These are phyloP conservation scores for Festucalex cinctus DNA, from an alignment of 2,113 vertebrate genomes.

Conservation along the genomic window DNA sequence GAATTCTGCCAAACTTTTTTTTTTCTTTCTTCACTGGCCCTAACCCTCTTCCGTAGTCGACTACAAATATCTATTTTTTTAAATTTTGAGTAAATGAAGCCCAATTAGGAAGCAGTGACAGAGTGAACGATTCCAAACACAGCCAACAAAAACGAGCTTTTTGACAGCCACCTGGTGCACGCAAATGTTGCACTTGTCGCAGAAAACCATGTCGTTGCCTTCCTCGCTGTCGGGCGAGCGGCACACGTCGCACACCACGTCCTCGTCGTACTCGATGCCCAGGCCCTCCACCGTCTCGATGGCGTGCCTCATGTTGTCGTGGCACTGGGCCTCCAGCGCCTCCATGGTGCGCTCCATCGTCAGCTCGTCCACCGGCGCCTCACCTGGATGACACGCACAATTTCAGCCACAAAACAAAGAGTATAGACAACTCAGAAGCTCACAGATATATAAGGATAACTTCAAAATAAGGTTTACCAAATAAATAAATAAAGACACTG, in stretches of 20 bases:
- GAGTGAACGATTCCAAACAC: background rate
- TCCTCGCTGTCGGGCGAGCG: slow-evolving; percentile 96
- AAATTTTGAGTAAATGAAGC: too few relatives aligned
- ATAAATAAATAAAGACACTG: too few relatives aligned
- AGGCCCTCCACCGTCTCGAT: slow-evolving; percentile 95
- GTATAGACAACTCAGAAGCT: too few relatives aligned
- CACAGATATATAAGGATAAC: too few relatives aligned
- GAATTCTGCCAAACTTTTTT: too few relatives aligned
- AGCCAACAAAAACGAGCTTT: too few relatives aligned
- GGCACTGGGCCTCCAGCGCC: slow-evolving; percentile 89
- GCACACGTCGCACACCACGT: slow-evolving; percentile 98
- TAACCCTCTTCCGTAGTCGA: too few relatives aligned
- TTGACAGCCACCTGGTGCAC: slow-evolving; percentile 85
- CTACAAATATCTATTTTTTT: too few relatives aligned
- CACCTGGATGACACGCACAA: slow-evolving; percentile 68
- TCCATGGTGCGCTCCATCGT: slow-evolving; percentile 93
- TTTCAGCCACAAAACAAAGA: background rate
- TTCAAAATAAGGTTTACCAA: too few relatives aligned
- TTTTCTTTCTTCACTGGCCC: too few relatives aligned
- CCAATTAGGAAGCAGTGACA: too few relatives aligned
- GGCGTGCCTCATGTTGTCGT: slow-evolving; percentile 95
- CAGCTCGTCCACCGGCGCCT: slow-evolving; percentile 82
- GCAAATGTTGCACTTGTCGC: slow-evolving; percentile 98
- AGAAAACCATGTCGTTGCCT: slow-evolving; percentile 99
- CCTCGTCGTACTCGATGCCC: slow-evolving; percentile 97